A percentile compares a stretch with the other conserved stretches of the same genome.
phyloP scores from a whole-genome alignment of 2,888 invertebrate genomes.

The Melinaea menophilus region DNA sequence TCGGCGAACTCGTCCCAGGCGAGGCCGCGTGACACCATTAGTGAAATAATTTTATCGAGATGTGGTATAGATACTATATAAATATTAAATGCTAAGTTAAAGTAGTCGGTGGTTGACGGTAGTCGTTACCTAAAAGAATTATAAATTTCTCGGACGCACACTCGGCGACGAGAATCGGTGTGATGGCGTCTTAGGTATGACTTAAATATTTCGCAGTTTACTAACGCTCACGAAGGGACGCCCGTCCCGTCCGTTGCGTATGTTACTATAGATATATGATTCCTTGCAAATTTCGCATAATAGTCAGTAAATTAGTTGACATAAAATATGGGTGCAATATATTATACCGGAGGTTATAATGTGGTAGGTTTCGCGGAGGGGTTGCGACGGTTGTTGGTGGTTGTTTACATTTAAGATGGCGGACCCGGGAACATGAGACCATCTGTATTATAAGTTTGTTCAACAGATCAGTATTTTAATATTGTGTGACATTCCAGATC shows the following conservation, averaged over 20 bases:
- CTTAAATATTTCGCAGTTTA: slow-evolving; percentile 46
- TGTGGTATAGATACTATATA: slow-evolving; percentile 70
- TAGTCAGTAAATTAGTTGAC: slow-evolving; percentile 44
- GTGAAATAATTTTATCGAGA: slow-evolving; percentile 55
- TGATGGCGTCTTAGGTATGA: slow-evolving; percentile 40
- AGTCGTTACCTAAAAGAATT: slow-evolving; percentile 62
- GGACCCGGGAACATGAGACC: slow-evolving; percentile 41
- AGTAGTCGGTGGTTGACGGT: slow-evolving; percentile 75
- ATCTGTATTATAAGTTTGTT: slow-evolving; percentile 62
- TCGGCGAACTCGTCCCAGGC: slow-evolving; percentile 47
- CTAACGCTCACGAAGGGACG: slow-evolving; percentile 29
- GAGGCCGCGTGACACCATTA: slow-evolving; percentile 60
- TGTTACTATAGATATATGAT: slow-evolving; percentile 40
- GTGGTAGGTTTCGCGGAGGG: slow-evolving; percentile 45
- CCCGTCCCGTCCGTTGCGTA: slow-evolving; percentile 67
- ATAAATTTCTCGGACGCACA: slow-evolving; percentile 52
- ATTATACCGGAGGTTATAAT: slow-evolving; percentile 43
- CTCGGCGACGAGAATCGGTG: slow-evolving; percentile 48
- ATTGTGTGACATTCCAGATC: slow-evolving; percentile 76
- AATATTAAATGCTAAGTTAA: slow-evolving; percentile 58
- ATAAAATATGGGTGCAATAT: slow-evolving; percentile 62
- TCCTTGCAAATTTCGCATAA: slow-evolving; percentile 42
- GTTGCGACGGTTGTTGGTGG: slow-evolving; percentile 46
- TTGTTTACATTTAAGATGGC: neutral
- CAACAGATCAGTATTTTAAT: slow-evolving; percentile 76